Evolutionary conservation across 2,797 vertebrate genomes (phyloP).

Genomic region (Heterohyrax brucei): DNA sequence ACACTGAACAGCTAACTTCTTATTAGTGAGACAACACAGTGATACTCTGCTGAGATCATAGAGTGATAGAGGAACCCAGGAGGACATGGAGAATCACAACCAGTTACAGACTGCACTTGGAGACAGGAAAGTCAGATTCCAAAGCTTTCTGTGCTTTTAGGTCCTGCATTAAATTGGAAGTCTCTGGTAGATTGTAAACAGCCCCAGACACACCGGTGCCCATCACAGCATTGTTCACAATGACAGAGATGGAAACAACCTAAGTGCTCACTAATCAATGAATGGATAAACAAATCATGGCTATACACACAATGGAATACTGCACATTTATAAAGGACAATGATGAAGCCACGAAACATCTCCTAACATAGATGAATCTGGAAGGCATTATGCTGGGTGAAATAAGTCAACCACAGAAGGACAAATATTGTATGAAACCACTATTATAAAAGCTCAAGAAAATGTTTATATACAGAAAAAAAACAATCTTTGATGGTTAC

Average conservation of each 20-base stretch:
- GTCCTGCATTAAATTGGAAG: neutral
- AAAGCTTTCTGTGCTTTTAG: neutral
- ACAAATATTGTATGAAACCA: neutral
- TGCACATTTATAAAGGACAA: neutral
- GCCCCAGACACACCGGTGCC: neutral
- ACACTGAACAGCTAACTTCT: neutral
- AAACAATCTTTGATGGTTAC: too few species aligned
- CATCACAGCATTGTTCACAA: neutral
- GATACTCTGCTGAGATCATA: neutral
- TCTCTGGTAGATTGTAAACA: neutral
- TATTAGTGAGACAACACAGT: neutral
- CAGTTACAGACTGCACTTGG: neutral
- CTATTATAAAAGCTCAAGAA: too few species aligned
- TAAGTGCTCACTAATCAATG: neutral
- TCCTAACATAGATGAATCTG: neutral
- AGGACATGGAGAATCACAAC: neutral
- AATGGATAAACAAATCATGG: neutral
- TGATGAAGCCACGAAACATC: neutral
- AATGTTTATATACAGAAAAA: too few species aligned
- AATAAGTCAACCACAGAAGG: neutral
- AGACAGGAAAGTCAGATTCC: neutral
- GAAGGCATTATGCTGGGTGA: neutral
- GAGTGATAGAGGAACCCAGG: neutral
- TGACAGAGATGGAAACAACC: neutral
- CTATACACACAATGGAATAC: too few species aligned